Evolutionary conservation across 2,888 invertebrate genomes (phyloP), one percentile per base, ranked within the genome.

Genomic region (Dichetophora obliterata): DNA sequence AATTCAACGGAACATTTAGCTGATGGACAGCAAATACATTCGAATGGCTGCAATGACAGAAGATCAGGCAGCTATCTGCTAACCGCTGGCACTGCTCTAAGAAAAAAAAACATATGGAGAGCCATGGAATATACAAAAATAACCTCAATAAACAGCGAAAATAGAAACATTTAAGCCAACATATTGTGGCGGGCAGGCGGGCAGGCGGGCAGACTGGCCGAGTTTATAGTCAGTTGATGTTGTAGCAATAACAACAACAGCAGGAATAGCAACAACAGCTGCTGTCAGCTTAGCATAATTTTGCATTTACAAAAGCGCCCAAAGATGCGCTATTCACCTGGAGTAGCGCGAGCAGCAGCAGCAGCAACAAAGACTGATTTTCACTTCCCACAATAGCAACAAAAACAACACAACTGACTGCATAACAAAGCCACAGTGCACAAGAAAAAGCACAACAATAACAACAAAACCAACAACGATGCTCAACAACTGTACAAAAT

Each of bases 111-210:
- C 68, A 50, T 31, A 27, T 11, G 37, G 14, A 31, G n/a, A 34
- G n/a, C 37, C 14, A 52, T 37, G 43, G 63, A 52, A 63, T 48
- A 50, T 16, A 61, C 61, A 73, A 73, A 63, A 63, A 71, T 59
- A 71, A 71, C 71, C 71, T 71, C 71, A 71, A 71, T 71, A 74
- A 77, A 73, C 24, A 54, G 57, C 70, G 52, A 43, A 75, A 69
- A 37, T 65, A 75, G 70, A 66, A 66, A 59, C 65, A 72, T 61
- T 61, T 61, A 57, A 50, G 61, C 24, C 24, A 61, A 73, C 31
- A 57, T 57, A 75, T 63, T 34, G 63, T 61, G 63, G 73, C 73
- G 34, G 61, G 27, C 48, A 22, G n/a, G n/a, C 5, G 5, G 31
- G 31, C 31, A 43, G 34, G 61, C 27, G 1, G n/a, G 24, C 11